phyloP scores from a whole-genome alignment of 2,797 vertebrate species.

The Pseudochirops cupreus region DNA sequence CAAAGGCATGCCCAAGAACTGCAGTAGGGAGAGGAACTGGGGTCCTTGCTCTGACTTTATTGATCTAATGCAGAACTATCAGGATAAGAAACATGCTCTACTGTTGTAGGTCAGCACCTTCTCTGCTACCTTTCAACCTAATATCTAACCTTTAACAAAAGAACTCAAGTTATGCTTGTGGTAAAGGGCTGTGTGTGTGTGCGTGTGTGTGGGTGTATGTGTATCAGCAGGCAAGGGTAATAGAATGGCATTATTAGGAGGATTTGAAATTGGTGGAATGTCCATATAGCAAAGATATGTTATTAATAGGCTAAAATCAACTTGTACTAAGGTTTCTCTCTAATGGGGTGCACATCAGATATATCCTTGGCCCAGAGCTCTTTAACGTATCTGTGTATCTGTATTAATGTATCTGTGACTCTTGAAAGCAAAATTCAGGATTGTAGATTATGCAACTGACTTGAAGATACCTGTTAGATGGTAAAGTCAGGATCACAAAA shows the following conservation, averaged over 20 bases:
- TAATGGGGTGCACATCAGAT: background rate
- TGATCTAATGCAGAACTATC: background rate
- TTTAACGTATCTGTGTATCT: background rate
- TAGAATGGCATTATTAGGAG: background rate
- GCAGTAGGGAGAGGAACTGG: no score
- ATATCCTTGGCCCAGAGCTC: background rate
- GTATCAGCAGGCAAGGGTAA: no score
- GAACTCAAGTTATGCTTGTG: background rate
- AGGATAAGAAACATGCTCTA: background rate
- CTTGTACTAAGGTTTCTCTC: background rate
- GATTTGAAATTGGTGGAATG: background rate
- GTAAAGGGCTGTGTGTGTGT: background rate
- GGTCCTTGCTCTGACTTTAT: background rate
- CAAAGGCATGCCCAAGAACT: background rate
- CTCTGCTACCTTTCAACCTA: background rate
- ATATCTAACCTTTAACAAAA: background rate
- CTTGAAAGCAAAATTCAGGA: background rate
- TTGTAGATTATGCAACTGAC: background rate
- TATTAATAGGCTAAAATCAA: background rate
- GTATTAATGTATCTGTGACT: background rate
- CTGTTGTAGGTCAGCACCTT: background rate
- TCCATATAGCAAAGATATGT: background rate
- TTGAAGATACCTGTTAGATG: background rate
- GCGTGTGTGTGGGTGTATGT: background rate
- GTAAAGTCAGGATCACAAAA: background rate